Conservation (phyloP, 2,797 vertebrate species). For the Acrossocheilus wenchowensis region DNA sequence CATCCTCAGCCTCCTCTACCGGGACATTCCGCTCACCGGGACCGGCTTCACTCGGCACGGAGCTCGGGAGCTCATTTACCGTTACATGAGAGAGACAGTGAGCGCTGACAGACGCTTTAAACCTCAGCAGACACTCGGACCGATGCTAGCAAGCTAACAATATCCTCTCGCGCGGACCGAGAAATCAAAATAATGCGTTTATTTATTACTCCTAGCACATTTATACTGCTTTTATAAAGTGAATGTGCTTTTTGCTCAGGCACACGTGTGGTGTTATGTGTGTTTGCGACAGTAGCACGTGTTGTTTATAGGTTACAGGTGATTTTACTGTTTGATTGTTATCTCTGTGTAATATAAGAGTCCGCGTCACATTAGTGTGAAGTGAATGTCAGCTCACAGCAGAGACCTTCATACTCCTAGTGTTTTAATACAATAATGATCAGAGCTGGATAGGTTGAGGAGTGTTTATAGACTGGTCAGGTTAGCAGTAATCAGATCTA, state of each 20-base stretch:
- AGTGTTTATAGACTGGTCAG: background rate
- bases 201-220: background rate
- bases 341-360: background rate
- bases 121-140: background rate
- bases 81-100: background rate
- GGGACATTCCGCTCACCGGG: conserved; percentile 46
- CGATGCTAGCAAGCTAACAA: conserved; percentile 34
- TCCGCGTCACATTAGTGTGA: background rate
- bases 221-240: background rate
- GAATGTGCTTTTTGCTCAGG: background rate
- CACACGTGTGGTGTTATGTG: background rate
- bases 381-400: background rate
- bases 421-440: background rate
- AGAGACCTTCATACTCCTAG: no score
- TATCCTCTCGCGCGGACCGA: conserved; percentile 1
- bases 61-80: background rate
- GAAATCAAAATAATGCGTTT: background rate
- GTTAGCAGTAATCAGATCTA: background rate
- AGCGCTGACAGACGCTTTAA: background rate
- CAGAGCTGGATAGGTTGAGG: background rate
- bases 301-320: background rate
- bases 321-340: background rate
- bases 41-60: background rate
- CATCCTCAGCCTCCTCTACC: conserved; percentile 4
- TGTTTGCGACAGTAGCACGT: background rate